These are phyloP conservation scores for Strigamia transsilvanica DNA, from an alignment of 2,888 invertebrate species.

Conservation along the genomic window DNA sequence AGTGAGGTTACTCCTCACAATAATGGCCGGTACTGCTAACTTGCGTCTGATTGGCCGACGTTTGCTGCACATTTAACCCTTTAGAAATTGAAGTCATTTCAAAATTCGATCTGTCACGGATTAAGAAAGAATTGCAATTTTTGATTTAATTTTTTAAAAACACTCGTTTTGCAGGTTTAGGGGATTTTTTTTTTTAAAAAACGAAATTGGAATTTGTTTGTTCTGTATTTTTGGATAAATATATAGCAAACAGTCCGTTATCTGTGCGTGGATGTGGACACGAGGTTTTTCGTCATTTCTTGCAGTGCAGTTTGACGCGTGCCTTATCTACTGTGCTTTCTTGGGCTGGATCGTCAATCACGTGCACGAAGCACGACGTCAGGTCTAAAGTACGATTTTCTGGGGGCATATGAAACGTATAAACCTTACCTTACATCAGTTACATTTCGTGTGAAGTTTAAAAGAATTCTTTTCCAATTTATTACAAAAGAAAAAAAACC, in stretches of 20 bases:
- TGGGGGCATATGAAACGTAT: background rate
- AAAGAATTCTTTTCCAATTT: too few species aligned
- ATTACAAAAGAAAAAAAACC: too few species aligned
- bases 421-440: background rate
- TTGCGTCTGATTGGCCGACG: background rate
- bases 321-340: slow-evolving; percentile 18
- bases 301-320: background rate
- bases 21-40: background rate
- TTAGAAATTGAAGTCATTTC: background rate
- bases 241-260: background rate
- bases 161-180: too few species aligned
- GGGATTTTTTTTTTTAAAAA: too few species aligned
- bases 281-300: background rate
- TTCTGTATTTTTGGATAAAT: too few species aligned
- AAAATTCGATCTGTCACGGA: background rate
- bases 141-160: background rate
- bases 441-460: background rate
- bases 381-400: slow-evolving; percentile 37
- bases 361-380: slow-evolving; percentile 24
- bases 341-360: slow-evolving; percentile 48
- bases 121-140: background rate
- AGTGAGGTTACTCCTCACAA: slow-evolving; percentile 13
- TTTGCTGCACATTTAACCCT: background rate
- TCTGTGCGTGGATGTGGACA: background rate
- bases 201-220: too few species aligned